Evolutionary conservation across 2,113 vertebrate genomes (phyloP).

Genomic region (Bombycilla garrulus): DNA sequence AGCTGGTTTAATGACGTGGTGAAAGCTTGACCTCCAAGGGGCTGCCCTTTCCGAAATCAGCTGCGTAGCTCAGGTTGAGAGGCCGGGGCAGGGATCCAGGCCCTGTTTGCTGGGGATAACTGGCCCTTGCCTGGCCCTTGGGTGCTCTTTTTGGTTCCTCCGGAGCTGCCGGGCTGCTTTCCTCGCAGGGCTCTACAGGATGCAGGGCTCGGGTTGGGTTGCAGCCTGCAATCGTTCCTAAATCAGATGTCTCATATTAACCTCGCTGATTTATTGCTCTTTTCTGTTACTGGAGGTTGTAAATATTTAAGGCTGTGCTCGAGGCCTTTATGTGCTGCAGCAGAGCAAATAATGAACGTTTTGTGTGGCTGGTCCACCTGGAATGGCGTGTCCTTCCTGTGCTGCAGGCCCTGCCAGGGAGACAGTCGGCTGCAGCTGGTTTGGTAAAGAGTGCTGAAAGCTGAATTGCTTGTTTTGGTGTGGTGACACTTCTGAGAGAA

Average conservation of each 20-base stretch:
- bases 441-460: not conserved
- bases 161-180: not conserved
- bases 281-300: not conserved
- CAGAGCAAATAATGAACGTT: not conserved
- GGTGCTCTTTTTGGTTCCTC: not conserved
- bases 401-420: not conserved
- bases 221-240: not conserved
- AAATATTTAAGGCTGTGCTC: not conserved
- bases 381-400: not conserved
- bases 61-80: not conserved
- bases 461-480: not conserved
- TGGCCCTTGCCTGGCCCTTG: not conserved
- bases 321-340: not conserved
- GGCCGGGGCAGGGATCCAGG: not conserved
- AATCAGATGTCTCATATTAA: not conserved
- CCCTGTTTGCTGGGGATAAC: not conserved
- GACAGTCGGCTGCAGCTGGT: not conserved
- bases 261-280: not conserved
- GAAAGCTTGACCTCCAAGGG: constrained; percentile 1
- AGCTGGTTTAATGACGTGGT: not conserved
- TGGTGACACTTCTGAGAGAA: accelerated
- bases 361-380: not conserved
- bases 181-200: not conserved
- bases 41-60: constrained; percentile 29
- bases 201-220: not conserved